phyloP scores from a whole-genome alignment of 1,140 invertebrate genomes.

The Lepidurus packardi region DNA sequence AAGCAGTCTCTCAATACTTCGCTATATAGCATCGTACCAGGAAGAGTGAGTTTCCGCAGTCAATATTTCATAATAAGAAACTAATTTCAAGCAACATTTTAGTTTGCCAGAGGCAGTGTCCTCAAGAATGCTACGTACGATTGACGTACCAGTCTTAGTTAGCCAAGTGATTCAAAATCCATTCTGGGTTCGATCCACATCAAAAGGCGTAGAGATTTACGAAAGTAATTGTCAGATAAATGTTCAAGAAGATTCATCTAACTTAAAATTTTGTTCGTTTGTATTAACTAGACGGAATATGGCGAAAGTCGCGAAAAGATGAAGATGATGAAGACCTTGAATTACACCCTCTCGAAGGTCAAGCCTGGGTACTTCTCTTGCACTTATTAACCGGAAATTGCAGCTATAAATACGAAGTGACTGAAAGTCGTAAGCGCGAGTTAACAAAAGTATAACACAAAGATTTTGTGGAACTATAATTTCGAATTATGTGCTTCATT shows the following conservation, averaged over 20 bases:
- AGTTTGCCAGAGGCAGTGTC: slow-evolving; percentile 36
- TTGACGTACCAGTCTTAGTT: slow-evolving; percentile 59
- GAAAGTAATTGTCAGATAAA: not conserved
- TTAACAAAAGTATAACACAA: not conserved
- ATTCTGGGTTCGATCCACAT: slow-evolving; percentile 57
- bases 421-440: not conserved
- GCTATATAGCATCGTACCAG: slow-evolving; percentile 51
- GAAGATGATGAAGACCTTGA: not conserved
- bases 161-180: slow-evolving; percentile 57
- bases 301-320: not conserved
- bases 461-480: not conserved
- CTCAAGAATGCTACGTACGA: slow-evolving; percentile 36
- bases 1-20: slow-evolving; percentile 61
- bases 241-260: not conserved
- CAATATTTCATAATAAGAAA: not conserved
- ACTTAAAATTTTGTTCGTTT: not conserved
- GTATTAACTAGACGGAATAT: not conserved
- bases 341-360: not conserved
- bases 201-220: not conserved
- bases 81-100: not conserved
- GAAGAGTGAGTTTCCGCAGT: slow-evolving; percentile 29
- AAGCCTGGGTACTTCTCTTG: not conserved
- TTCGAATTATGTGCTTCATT: no score
- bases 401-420: not conserved
- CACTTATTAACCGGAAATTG: not conserved